phyloP scores from a whole-genome alignment of 2,113 vertebrate genomes.

The Odobenus rosmarus region DNA sequence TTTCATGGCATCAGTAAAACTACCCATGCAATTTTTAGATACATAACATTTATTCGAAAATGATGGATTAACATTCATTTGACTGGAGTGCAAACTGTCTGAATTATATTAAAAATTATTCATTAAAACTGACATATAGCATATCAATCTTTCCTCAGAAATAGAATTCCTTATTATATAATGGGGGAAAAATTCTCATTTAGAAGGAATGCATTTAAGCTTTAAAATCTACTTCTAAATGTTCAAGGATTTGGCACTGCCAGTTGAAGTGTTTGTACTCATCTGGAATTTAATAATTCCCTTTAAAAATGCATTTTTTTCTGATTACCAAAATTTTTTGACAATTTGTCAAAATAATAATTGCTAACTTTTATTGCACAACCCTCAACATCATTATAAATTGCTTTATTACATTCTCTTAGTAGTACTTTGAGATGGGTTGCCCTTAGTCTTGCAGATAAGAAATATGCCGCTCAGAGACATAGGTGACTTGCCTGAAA shows the following conservation, averaged over 20 bases:
- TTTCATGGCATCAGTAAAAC: slow-evolving; percentile 35
- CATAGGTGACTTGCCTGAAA: neutral
- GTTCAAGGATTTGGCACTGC: neutral
- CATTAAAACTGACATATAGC: neutral
- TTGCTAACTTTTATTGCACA: neutral
- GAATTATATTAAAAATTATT: slow-evolving; percentile 44
- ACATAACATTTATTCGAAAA: slow-evolving; percentile 50
- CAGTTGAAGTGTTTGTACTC: neutral
- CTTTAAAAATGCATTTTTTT: neutral
- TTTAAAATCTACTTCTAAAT: slow-evolving; percentile 13
- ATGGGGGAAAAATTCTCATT: neutral
- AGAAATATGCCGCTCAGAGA: neutral
- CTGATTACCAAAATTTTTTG: slow-evolving; percentile 33
- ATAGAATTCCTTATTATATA: slow-evolving; percentile 19
- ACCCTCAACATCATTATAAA: neutral
- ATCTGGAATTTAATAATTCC: neutral
- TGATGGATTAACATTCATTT: slow-evolving; percentile 58
- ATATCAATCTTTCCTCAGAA: slow-evolving; percentile 49
- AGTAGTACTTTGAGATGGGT: neutral
- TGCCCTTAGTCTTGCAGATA: neutral
- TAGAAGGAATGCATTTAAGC: neutral
- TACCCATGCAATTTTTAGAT: slow-evolving; percentile 25
- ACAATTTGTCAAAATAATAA: slow-evolving; percentile 4
- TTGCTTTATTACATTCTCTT: slow-evolving; percentile 13
- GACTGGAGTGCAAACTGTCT: neutral